These are phyloP conservation scores for Kobus ellipsiprymnus DNA, from an alignment of 2,113 vertebrate genomes.

Conservation along the genomic window DNA sequence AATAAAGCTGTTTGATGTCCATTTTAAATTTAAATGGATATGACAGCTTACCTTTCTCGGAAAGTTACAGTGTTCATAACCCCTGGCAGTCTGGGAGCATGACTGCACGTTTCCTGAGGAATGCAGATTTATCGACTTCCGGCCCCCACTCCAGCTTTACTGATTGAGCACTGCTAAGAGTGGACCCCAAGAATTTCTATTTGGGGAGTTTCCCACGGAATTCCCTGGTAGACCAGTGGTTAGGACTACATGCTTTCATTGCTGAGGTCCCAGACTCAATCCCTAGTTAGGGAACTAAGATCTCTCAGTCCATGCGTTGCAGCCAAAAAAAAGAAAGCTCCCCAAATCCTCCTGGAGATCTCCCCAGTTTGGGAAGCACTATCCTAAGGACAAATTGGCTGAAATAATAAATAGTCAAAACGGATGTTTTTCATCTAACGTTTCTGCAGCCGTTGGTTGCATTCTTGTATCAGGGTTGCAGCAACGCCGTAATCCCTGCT, in stretches of 20 bases:
- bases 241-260: neutral
- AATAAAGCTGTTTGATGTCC: neutral
- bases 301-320: rapidly evolving
- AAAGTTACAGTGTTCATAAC: neutral
- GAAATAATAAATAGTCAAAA: neutral
- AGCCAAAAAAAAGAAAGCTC: neutral
- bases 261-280: neutral
- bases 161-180: neutral
- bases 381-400: neutral
- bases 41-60: neutral
- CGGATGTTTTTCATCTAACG: rapidly evolving
- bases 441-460: neutral
- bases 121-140: neutral
- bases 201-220: neutral
- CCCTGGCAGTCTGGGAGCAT: neutral
- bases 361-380: neutral
- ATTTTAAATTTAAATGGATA: neutral
- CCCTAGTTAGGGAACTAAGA: neutral
- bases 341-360: neutral
- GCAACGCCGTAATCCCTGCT: neutral
- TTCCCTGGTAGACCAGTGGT: neutral
- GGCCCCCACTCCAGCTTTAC: neutral
- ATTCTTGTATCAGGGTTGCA: neutral
- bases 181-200: neutral
- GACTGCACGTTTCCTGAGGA: neutral